Base-by-base conservation (phyloP, 2,113 vertebrate genomes). In the Clarias batrachus region DNA sequence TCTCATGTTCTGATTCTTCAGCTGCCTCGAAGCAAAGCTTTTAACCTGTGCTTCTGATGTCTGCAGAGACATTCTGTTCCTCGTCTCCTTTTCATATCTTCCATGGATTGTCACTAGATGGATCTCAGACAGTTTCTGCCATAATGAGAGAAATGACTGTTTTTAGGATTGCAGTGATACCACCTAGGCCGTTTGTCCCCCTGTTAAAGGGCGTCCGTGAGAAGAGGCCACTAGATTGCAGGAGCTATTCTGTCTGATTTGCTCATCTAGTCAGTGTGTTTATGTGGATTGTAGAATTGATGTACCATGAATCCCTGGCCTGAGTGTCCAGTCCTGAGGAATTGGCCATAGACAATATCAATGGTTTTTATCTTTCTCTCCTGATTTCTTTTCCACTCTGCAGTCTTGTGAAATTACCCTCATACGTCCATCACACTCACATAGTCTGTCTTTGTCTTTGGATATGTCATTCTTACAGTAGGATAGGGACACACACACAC, bases 371-470 rank as follows among this genome's bases (percentile, higher is more conserved):
- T 63, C n/a, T 82, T 41, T 33, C 62, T 83, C 54, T 54, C 14
- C 9, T 37, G 25, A 2, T 84, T 14, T 71, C 21, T 23, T 6
- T 25, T 68, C 13, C 37, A 84, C 25, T 41, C 59, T 79, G 59
- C 81, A 82, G 86, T 79, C 86, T 48, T 81, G 59, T 52, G 84
- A n/a, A 79, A 81, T 71, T 86, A 86, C 80, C 62, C 86, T 90
- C 77, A 79, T 85, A 81, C 82, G 85, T 74, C 90, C 81, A 86
- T 91, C 82, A 89, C 62, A 23, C 63, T 66, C 81, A 81, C 62
- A 77, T 65, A 62, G 85, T 68, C 84, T 85, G 81, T 85, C n/a
- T 77, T 87, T 76, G 60, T 87, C 41, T 60, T 71, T 27, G 37
- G 66, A 59, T 52, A 37, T 66, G 59, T 81, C 54, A 77, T 48